Base-by-base conservation (phyloP, 2,888 invertebrate species). In the Lasioglossum marginatum region DNA sequence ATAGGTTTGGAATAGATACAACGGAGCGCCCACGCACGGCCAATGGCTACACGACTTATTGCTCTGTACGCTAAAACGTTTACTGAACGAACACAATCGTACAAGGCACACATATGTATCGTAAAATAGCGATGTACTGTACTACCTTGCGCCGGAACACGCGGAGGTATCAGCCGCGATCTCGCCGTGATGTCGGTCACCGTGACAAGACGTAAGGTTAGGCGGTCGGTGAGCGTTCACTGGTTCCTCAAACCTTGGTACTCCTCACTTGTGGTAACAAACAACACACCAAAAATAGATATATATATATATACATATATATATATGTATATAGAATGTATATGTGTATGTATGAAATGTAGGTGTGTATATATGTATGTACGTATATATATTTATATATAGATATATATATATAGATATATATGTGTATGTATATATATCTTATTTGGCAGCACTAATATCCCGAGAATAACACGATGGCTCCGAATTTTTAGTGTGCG, bases 131-230 rank as follows among this genome's bases (percentile, higher is more conserved):
- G 31, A 63, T 34, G 63, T 63, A 83, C 81, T 87, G 79, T 87
- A 85, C 82, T 91, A 92, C 92, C 92, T 92, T 88, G 90, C 85
- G 89, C 86, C 87, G 91, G 87, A 90, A 89, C 88, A 92, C 91
- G 90, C 91, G 88, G 89, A 87, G 86, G 87, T 80, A 89, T 91
- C 89, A 84, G 91, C 88, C 90, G 84, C 90, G 90, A 91, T 91
- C 87, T 91, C 88, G 88, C 89, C 81, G 87, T 79, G 88, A 89
- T 91, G 89, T 92, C 88, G 92, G 88, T 92, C 91, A 92, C 87
- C 89, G 88, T 90, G 89, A 87, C 91, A 88, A 70, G 70, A 70
- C 40, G 70, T 70, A 40, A 34, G 88, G 88, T 89, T 88, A 90
- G 84, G 77, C 86, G 84, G 83, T 84, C 80, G 86, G 66, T 73